Conservation (phyloP, 2,888 invertebrate species). For the Enchytraeus crypticus region DNA sequence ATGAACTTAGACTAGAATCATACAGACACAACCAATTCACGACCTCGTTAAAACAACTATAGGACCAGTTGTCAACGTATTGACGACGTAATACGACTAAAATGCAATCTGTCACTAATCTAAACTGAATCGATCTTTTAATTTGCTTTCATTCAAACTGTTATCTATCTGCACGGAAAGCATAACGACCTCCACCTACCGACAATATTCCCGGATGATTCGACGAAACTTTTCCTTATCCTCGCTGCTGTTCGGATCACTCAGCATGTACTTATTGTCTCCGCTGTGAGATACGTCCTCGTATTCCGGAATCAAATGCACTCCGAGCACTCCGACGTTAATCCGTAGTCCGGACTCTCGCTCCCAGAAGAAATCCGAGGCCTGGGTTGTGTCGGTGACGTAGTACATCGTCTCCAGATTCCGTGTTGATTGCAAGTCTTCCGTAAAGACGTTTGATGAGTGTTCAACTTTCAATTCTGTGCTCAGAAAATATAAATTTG, state of each 20-base stretch:
- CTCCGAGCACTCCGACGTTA: slow-evolving; percentile 37
- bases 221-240: slow-evolving; percentile 31
- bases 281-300: slow-evolving; percentile 38
- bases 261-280: slow-evolving; percentile 35
- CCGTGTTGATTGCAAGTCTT: slow-evolving; percentile 33
- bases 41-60: no score
- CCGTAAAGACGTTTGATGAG: slow-evolving; percentile 42
- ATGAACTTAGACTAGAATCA: no score
- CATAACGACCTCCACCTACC: no score
- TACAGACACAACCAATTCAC: no score
- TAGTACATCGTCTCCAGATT: slow-evolving; percentile 37
- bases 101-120: no score
- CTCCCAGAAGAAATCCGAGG: slow-evolving; percentile 38
- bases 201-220: slow-evolving; percentile 37
- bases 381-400: slow-evolving; percentile 38
- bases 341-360: slow-evolving; percentile 30
- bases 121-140: no score
- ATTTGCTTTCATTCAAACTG: no score
- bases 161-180: no score
- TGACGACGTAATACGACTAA: no score
- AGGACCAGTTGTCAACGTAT: no score
- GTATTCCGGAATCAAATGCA: slow-evolving; percentile 43
- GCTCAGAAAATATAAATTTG: no score
- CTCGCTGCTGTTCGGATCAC: slow-evolving; percentile 26
- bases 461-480: slow-evolving; percentile 25